Conservation (phyloP, 2,797 vertebrate genomes). For the Oreonectes daqikongensis region DNA sequence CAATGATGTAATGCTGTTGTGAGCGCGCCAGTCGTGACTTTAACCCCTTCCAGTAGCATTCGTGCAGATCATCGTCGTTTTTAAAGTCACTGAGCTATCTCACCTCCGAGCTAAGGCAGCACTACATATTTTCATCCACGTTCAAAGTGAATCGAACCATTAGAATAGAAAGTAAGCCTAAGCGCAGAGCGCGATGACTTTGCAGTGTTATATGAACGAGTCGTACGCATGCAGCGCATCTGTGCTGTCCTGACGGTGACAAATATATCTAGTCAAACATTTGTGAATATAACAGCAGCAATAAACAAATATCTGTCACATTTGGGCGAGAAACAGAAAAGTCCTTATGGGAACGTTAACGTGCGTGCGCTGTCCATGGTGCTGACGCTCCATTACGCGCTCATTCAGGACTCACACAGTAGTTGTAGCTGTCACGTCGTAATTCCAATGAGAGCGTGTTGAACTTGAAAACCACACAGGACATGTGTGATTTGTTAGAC, state of each 20-base stretch:
- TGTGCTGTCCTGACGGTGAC: conserved; percentile 9
- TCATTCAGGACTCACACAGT: not conserved
- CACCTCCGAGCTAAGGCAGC: not conserved
- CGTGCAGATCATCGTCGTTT: not conserved
- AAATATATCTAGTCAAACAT: conserved; percentile 4
- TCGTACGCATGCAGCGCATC: not conserved
- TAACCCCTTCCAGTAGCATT: conserved; percentile 32
- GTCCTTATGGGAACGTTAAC: not conserved
- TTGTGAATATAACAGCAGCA: conserved; percentile 4
- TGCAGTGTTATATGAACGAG: not conserved
- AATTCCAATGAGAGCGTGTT: not conserved
- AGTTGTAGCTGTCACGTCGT: no score
- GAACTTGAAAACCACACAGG: not conserved
- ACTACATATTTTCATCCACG: not conserved
- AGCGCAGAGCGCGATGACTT: not conserved
- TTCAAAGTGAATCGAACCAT: no score
- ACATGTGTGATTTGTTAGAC: not conserved
- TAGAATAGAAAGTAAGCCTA: not conserved
- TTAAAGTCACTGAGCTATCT: not conserved
- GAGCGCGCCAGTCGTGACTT: conserved; percentile 23
- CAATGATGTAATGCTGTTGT: conserved; percentile 69
- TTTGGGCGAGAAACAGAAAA: not conserved
- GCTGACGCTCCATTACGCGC: not conserved
- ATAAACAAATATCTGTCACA: not conserved
- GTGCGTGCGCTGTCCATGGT: not conserved